Evolutionary conservation across 2,113 vertebrate species (phyloP).

Genomic region (Calypte anna): DNA sequence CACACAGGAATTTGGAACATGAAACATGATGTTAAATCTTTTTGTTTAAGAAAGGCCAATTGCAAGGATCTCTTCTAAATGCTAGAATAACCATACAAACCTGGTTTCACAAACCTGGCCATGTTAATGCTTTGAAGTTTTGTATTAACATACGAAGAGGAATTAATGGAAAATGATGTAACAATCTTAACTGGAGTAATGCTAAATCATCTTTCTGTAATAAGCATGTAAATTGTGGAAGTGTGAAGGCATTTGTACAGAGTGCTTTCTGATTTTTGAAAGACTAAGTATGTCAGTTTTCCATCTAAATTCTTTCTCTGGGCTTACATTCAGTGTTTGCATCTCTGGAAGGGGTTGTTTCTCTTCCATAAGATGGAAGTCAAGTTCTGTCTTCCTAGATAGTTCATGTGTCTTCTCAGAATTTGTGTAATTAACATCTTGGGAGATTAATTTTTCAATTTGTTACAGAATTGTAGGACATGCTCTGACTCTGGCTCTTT

Average conservation of each 20-base stretch:
- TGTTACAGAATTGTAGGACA: not conserved
- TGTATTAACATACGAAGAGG: not conserved
- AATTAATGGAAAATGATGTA: conserved; percentile 1
- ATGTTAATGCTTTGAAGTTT: not conserved
- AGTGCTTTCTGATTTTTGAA: not conserved
- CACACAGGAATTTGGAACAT: not conserved
- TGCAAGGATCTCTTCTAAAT: not conserved
- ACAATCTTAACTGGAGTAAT: not conserved
- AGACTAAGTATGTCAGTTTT: not conserved
- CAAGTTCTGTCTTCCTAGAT: not conserved
- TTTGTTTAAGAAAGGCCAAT: not conserved
- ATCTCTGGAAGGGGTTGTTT: not conserved
- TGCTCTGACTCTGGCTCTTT: not conserved
- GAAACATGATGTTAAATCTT: not conserved
- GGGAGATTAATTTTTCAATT: not conserved
- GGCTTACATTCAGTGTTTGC: not conserved
- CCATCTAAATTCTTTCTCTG: not conserved
- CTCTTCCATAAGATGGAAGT: not conserved
- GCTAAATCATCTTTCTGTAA: not conserved
- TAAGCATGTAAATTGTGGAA: not conserved
- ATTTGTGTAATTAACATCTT: not conserved
- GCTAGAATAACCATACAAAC: not conserved
- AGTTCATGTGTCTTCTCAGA: not conserved
- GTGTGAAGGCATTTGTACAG: not conserved
- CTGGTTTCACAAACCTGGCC: not conserved